phyloP scores from a whole-genome alignment of 2,113 vertebrate species.

The Phocoena phocoena region DNA sequence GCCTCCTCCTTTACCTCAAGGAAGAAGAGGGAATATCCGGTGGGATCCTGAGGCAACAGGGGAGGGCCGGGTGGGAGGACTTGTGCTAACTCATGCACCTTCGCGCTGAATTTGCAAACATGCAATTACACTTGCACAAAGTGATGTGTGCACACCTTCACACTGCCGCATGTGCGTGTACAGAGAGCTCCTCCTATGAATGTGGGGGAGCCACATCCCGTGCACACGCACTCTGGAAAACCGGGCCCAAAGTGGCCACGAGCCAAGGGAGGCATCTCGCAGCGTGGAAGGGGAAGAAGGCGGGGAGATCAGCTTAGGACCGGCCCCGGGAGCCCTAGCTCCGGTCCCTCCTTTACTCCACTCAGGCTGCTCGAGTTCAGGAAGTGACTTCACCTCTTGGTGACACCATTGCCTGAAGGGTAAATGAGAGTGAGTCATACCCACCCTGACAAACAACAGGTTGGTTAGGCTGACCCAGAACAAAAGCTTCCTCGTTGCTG shows the following conservation, averaged over 20 bases:
- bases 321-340: neutral
- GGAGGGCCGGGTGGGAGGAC: neutral
- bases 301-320: neutral
- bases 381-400: neutral
- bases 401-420: neutral
- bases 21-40: neutral
- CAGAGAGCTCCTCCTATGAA: neutral
- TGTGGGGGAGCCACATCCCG: neutral
- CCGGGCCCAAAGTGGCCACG: neutral
- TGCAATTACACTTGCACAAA: neutral
- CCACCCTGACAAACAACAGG: neutral
- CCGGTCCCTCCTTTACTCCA: neutral
- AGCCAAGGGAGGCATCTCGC: too few species aligned
- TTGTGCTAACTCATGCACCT: neutral
- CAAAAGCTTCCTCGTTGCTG: neutral
- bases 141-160: neutral
- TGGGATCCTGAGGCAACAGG: neutral
- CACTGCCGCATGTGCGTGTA: neutral
- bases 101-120: neutral
- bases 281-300: neutral
- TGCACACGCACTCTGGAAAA: neutral
- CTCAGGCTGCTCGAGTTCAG: conserved; percentile 33
- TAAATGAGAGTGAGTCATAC: neutral
- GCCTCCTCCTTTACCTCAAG: neutral
- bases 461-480: neutral